Percentiles rank a stretch among this genome's conserved stretches.
Evolutionary conservation across 1,140 invertebrate genomes (phyloP).

Genomic region (Panulirus ornatus): DNA sequence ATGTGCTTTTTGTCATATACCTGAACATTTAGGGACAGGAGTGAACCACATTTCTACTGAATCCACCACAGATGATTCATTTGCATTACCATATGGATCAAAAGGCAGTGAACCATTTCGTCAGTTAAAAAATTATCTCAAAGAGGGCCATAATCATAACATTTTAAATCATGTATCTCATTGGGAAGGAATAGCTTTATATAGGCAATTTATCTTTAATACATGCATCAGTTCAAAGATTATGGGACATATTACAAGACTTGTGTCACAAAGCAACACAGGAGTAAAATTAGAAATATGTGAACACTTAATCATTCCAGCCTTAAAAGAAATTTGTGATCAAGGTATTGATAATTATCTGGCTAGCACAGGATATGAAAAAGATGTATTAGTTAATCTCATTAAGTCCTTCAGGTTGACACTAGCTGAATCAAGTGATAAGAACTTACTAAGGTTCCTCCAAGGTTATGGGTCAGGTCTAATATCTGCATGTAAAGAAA

Average conservation of each 20-base stretch:
- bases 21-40: neutral
- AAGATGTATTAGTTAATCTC: slow-evolving; percentile 43
- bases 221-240: slow-evolving; percentile 44
- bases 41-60: slow-evolving; percentile 28
- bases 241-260: slow-evolving; percentile 54
- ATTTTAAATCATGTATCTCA: slow-evolving; percentile 4
- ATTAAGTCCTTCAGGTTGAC: slow-evolving; percentile 45
- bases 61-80: slow-evolving; percentile 53
- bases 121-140: slow-evolving; percentile 9
- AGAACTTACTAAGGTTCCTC: slow-evolving; percentile 36
- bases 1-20: slow-evolving; percentile 57
- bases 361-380: neutral
- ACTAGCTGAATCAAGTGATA: slow-evolving; percentile 51
- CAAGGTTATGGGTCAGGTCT: slow-evolving; percentile 27
- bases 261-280: slow-evolving; percentile 49
- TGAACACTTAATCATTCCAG: slow-evolving; percentile 57
- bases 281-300: slow-evolving; percentile 56
- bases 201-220: slow-evolving; percentile 36
- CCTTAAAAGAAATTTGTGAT: slow-evolving; percentile 40
- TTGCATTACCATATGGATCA: slow-evolving; percentile 31
- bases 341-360: slow-evolving; percentile 10
- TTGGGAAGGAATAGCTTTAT: slow-evolving; percentile 55
- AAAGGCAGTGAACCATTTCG: slow-evolving; percentile 1
- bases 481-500: slow-evolving; percentile 36
- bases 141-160: slow-evolving; percentile 7